phyloP scores from a whole-genome alignment of 2,797 vertebrate genomes.

The Apogon hyalosoma region DNA sequence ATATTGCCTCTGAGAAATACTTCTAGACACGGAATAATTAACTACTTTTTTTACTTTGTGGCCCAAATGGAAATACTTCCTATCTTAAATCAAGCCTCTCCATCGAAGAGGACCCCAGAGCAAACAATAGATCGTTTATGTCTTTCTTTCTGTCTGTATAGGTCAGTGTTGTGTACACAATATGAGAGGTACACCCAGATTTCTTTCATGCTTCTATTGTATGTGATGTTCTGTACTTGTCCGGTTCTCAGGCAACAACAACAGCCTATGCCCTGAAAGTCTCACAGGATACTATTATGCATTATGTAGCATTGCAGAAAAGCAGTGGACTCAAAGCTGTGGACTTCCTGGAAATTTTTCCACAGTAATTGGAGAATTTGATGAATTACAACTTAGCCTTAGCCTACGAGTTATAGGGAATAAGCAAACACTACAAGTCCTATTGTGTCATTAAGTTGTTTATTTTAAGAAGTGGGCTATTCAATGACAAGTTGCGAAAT shows the following conservation, averaged over 20 bases:
- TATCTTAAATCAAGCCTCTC: not conserved
- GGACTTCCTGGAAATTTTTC: not conserved
- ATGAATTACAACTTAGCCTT: no score
- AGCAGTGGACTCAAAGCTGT: slow-evolving; percentile 15
- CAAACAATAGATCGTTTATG: not conserved
- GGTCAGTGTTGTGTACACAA: not conserved
- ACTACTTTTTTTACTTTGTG: slow-evolving; percentile 9
- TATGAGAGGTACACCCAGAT: slow-evolving; percentile 21
- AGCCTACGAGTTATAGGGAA: no score
- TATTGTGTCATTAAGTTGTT: no score
- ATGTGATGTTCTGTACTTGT: slow-evolving; percentile 3
- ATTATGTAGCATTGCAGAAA: not conserved
- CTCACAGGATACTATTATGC: not conserved
- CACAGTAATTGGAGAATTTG: no score
- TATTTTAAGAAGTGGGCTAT: no score
- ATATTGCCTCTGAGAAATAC: not conserved
- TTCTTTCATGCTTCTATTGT: slow-evolving; percentile 21
- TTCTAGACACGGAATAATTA: not conserved
- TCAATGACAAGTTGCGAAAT: no score
- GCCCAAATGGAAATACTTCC: not conserved
- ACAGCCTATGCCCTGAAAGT: not conserved
- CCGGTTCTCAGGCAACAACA: slow-evolving; percentile 20
- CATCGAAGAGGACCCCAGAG: not conserved
- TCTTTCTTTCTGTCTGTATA: slow-evolving; percentile 6
- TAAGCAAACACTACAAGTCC: no score